Evolutionary conservation across 2,888 invertebrate species (phyloP).

Genomic region (Lagria hirta): DNA sequence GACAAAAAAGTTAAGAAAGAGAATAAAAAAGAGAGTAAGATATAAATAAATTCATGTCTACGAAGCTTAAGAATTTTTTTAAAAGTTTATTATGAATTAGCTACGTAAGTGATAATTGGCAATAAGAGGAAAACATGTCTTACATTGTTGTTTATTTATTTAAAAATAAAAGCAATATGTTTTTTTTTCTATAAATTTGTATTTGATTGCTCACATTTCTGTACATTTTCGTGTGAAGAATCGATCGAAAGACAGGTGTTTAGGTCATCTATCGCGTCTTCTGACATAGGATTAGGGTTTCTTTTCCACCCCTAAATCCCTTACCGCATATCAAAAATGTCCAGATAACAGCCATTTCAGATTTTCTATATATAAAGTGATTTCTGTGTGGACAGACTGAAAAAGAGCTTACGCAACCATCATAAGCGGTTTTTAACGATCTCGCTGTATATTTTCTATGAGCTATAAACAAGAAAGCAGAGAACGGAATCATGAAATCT

Average conservation of each 20-base stretch:
- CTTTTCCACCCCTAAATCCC: slow-evolving; percentile 36
- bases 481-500: slow-evolving; percentile 49
- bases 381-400: slow-evolving; percentile 1
- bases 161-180: too few species aligned
- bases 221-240: slow-evolving; percentile 47
- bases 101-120: too few species aligned
- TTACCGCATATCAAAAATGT: slow-evolving; percentile 38
- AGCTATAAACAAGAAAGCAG: slow-evolving; percentile 46
- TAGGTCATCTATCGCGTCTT: slow-evolving; percentile 50
- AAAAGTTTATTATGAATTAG: too few species aligned
- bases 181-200: too few species aligned
- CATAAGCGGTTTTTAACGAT: slow-evolving; percentile 21
- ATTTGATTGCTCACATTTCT: too few species aligned
- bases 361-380: slow-evolving; percentile 8
- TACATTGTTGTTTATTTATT: too few species aligned
- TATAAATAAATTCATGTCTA: too few species aligned
- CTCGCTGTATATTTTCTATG: slow-evolving; percentile 39
- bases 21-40: too few species aligned
- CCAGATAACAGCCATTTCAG: slow-evolving; percentile 10
- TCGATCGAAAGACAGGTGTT: slow-evolving; percentile 48
- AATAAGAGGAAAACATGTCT: too few species aligned
- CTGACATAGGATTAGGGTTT: slow-evolving; percentile 50
- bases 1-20: too few species aligned
- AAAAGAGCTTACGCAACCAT: slow-evolving; percentile 14
- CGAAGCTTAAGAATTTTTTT: too few species aligned